phyloP scores from a whole-genome alignment of 2,113 vertebrate species.

The human region GRCh38 chr19:30718001-30718500 shows the following conservation, averaged over 20 bases:
- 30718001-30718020: constrained; percentile 72
- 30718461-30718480: constrained; percentile 99
- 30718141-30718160: not conserved
- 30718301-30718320: constrained; percentile 97
- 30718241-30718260: constrained; percentile 69
- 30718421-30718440: constrained; percentile 99
- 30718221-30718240: not conserved
- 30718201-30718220: constrained; percentile 33
- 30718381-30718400: constrained; percentile 99
- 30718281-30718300: constrained; percentile 95
- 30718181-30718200: constrained; percentile 85
- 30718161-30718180: constrained; percentile 76
- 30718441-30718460: constrained; percentile 99
- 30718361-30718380: constrained; percentile 99
- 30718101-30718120: constrained; percentile 24
- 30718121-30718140: constrained; percentile 70
- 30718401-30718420: constrained; percentile 99
- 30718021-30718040: constrained; percentile 72
- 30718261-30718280: constrained; percentile 83
- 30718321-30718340: constrained; percentile 99
- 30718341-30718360: constrained; percentile 99
- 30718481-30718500: constrained; percentile 99
- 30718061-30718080: constrained; percentile 55
- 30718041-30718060: constrained; percentile 63
- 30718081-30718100: constrained; percentile 76